Conservation (phyloP, 2,888 invertebrate species). For the Lasioglossum vierecki region DNA sequence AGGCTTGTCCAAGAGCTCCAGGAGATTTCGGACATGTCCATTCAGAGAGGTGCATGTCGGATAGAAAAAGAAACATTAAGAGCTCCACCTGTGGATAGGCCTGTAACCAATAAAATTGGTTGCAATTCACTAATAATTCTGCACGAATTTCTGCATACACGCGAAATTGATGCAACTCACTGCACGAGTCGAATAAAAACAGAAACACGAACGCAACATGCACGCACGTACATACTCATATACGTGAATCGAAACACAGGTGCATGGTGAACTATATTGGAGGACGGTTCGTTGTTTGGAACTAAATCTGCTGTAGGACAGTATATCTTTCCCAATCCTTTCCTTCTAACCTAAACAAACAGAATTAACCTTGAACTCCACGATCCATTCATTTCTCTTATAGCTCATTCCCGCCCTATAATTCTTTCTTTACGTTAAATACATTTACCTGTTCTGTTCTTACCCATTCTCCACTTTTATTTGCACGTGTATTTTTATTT, state of each 20-base stretch:
- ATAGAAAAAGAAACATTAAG: not conserved
- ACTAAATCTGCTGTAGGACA: slow-evolving; percentile 67
- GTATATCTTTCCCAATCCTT: slow-evolving; percentile 20
- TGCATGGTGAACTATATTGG: slow-evolving; percentile 69
- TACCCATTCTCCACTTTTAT: slow-evolving; percentile 14
- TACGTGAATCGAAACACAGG: slow-evolving; percentile 37
- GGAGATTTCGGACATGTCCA: not conserved
- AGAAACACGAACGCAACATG: slow-evolving; percentile 23
- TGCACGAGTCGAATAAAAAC: slow-evolving; percentile 51
- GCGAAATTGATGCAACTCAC: slow-evolving; percentile 41
- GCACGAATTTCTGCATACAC: slow-evolving; percentile 45
- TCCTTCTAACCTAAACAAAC: slow-evolving; percentile 17
- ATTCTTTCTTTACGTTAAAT: not conserved
- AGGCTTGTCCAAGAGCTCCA: slow-evolving; percentile 19
- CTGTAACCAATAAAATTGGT: not conserved
- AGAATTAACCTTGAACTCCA: not conserved
- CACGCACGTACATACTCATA: slow-evolving; percentile 37
- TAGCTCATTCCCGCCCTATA: not conserved
- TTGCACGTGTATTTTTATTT: slow-evolving; percentile 45
- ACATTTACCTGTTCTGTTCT: not conserved
- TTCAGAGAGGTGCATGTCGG: not conserved
- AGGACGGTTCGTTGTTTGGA: slow-evolving; percentile 75
- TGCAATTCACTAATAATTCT: slow-evolving; percentile 26
- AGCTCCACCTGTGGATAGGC: slow-evolving; percentile 20
- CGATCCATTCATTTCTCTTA: not conserved